Evolutionary conservation across 2,797 vertebrate species (phyloP).

Genomic region (Lepus townsendii): DNA sequence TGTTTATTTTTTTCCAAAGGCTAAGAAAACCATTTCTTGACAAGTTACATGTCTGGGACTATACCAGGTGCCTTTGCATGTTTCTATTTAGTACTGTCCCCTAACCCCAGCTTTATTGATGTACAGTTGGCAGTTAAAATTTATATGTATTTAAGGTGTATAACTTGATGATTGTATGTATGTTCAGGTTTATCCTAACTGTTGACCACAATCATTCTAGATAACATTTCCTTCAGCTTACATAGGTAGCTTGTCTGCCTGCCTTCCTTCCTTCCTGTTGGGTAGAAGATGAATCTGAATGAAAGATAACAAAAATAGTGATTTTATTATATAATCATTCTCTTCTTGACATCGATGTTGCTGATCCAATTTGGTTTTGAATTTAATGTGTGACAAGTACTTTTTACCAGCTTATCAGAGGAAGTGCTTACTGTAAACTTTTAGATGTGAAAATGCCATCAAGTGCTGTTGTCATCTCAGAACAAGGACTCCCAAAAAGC

Average conservation of each 20-base stretch:
- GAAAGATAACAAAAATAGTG: background rate
- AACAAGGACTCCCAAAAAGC: background rate
- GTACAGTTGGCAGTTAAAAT: background rate
- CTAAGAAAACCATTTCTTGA: background rate
- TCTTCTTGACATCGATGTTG: slow-evolving; percentile 7
- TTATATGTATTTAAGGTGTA: background rate
- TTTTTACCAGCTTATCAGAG: slow-evolving; percentile 57
- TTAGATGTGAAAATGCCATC: background rate
- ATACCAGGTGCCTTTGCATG: background rate
- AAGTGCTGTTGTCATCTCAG: background rate
- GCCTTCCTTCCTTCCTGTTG: background rate
- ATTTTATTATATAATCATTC: slow-evolving; percentile 16
- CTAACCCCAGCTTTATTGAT: background rate
- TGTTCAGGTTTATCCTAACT: background rate
- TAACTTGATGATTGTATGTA: background rate
- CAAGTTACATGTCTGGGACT: background rate
- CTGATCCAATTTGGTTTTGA: slow-evolving; percentile 42
- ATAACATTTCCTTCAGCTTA: background rate
- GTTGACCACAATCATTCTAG: background rate
- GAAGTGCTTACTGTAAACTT: background rate
- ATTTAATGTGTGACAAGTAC: background rate
- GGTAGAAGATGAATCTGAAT: background rate
- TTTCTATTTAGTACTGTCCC: slow-evolving; percentile 6
- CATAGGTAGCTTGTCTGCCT: background rate
- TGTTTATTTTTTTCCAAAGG: slow-evolving; percentile 42